A percentile compares a stretch with the other conserved stretches of the same genome.
These are phyloP conservation scores for Notamacropus eugenii DNA, from an alignment of 2,797 vertebrate species.

Conservation along the genomic window DNA sequence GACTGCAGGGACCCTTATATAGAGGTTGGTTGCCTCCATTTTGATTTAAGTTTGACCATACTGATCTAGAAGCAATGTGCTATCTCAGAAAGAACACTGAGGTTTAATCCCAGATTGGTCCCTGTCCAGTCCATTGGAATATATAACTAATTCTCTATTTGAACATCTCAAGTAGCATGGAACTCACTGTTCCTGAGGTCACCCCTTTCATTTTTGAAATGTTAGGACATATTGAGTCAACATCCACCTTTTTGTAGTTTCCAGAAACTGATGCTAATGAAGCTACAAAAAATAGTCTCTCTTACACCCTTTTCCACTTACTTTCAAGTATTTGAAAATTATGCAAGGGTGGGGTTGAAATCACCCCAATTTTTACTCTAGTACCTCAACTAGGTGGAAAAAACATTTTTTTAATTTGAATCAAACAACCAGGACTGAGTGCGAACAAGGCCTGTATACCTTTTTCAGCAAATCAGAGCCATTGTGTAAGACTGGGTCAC, in stretches of 20 bases:
- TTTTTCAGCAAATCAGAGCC: neutral
- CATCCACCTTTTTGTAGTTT: neutral
- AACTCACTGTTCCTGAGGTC: neutral
- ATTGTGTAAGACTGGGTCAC: neutral
- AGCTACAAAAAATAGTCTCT: neutral
- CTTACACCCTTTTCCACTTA: neutral
- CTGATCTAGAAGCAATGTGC: neutral
- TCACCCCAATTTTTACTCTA: neutral
- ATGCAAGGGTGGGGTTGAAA: neutral
- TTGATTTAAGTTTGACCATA: neutral
- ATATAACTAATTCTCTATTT: neutral
- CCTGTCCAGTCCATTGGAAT: neutral
- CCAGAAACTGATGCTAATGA: neutral
- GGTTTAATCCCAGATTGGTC: neutral
- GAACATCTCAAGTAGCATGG: neutral
- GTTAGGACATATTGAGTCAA: neutral
- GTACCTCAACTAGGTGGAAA: neutral
- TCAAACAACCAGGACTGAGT: neutral
- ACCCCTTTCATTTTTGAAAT: neutral
- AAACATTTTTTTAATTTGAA: neutral
- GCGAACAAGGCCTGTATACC: neutral
- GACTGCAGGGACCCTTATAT: neutral
- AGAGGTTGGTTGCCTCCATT: neutral
- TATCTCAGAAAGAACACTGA: neutral
- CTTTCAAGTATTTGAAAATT: neutral